phyloP scores from a whole-genome alignment of 2,888 invertebrate species.

The Liodrosophila aerea region DNA sequence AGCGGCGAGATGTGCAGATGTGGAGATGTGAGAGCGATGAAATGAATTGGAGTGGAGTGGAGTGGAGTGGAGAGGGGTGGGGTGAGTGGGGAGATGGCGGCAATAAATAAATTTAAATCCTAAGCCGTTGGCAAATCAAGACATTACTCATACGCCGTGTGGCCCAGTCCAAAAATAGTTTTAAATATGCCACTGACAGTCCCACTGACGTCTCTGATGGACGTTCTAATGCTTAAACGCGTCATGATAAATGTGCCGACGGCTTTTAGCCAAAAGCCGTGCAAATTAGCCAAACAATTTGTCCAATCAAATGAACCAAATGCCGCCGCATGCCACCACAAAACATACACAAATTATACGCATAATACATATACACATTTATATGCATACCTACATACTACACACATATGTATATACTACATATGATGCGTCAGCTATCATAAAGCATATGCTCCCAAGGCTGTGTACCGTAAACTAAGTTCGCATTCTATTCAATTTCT shows the following conservation, averaged over 20 bases:
- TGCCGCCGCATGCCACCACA: slow-evolving; percentile 20
- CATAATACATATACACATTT: not conserved
- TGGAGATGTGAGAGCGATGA: too few species aligned
- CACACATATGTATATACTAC: slow-evolving; percentile 1
- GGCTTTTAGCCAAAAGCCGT: slow-evolving; percentile 63
- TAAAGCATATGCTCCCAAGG: slow-evolving; percentile 41
- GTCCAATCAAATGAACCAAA: slow-evolving; percentile 49
- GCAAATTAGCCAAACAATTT: slow-evolving; percentile 70
- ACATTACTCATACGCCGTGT: slow-evolving; percentile 75
- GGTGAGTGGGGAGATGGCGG: slow-evolving; percentile 9
- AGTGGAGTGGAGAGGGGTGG: not conserved
- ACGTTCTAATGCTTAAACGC: slow-evolving; percentile 39
- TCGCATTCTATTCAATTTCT: not conserved
- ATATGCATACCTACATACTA: not conserved
- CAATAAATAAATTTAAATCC: slow-evolving; percentile 67
- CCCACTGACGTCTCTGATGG: slow-evolving; percentile 24
- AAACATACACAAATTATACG: slow-evolving; percentile 7
- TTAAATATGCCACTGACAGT: not conserved
- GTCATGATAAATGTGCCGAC: slow-evolving; percentile 61
- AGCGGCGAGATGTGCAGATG: too few species aligned
- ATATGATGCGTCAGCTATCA: slow-evolving; percentile 43
- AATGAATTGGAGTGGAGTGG: too few species aligned
- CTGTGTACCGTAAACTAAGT: not conserved
- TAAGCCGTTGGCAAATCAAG: slow-evolving; percentile 70
- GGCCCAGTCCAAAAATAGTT: slow-evolving; percentile 58